Base-by-base conservation (phyloP, 2,113 vertebrate genomes). In the Larimichthys crocea region DNA sequence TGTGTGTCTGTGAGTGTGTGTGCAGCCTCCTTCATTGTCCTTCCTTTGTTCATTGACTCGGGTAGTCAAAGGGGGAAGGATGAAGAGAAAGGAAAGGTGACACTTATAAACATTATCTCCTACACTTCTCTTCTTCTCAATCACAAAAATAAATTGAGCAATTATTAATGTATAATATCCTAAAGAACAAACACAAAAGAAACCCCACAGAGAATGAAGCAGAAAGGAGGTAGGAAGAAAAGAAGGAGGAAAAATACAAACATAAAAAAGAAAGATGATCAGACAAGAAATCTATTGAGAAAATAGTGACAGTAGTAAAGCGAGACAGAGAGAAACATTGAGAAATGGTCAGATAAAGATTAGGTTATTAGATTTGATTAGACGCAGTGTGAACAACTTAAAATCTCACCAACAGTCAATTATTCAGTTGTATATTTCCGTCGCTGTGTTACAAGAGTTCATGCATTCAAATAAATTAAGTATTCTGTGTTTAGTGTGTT, bases 21-120 rank as follows among this genome's bases (percentile, higher is more conserved):
- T 12, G 20, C 12, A 48, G 35, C 48, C 52, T 44, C 29, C 52
- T 62, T 85, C 19, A n/a, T 67, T 79, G 68, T 88, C 82, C 70
- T 70, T 87, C 50, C 81, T 90, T 87, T 90, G 80, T 86, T 81
- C 29, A 12, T 40, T 17, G 22, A 62, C 29, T 79, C 24, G 75
- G 53, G 22, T 65, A 15, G 62, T 44, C 2, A 53, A 22, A 53
- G 11, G 40, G 10, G 24, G 48, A 63, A 73, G 53, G 75, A 44
- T 12, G 53, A 10, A 80, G 31, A 71, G 52, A 71, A 48, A 53
- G 44, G 7, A 16, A 19, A 40, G 8, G 29, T 71, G 53, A 70
- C 44, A 35, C 6, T 48, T 5, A 22, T 57, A 6, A 52, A 29
- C n/a, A 31, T 26, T 26, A 61, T 24, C 11, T 42, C 44, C 16